Evolutionary conservation across 2,797 vertebrate species (phyloP).

Genomic region (Gambelia wislizenii): DNA sequence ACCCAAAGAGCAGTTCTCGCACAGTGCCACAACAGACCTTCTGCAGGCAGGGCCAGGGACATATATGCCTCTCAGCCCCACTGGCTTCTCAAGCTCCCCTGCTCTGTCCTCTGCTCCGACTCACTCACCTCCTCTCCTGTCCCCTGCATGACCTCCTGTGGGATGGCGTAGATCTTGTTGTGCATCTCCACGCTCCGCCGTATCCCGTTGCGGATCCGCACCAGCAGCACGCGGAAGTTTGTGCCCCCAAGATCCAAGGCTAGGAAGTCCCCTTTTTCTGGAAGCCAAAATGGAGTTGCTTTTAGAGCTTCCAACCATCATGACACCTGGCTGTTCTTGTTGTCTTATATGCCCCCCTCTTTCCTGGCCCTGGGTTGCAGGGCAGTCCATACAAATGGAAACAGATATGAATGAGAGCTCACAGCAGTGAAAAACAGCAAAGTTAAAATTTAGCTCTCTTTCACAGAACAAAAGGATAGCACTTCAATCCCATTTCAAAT

Average conservation of each 20-base stretch:
- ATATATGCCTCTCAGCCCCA: neutral
- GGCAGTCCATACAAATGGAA: too few relatives aligned
- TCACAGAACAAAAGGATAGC: neutral
- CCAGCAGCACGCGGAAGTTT: slow-evolving; percentile 94
- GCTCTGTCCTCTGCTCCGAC: rapidly evolving
- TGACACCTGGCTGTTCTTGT: neutral
- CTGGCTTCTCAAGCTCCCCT: neutral
- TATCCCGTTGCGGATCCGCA: slow-evolving; percentile 86
- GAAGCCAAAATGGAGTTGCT: slow-evolving; percentile 11
- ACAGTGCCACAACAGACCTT: too few relatives aligned
- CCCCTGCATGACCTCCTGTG: slow-evolving; percentile 91
- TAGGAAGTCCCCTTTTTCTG: slow-evolving; percentile 94
- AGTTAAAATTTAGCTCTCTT: neutral
- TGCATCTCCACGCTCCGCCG: slow-evolving; percentile 91
- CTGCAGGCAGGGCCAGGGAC: too few relatives aligned
- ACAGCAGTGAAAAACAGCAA: too few relatives aligned
- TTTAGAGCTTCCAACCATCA: neutral
- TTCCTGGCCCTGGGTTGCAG: too few relatives aligned
- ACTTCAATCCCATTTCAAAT: too few relatives aligned
- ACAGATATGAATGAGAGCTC: too few relatives aligned
- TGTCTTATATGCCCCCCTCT: too few relatives aligned
- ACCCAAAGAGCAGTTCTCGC: too few relatives aligned
- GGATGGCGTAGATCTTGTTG: slow-evolving; percentile 96
- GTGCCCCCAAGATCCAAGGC: slow-evolving; percentile 95
- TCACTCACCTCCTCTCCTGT: slow-evolving; percentile 91